These are phyloP conservation scores for Palythoa caribaeorum DNA, from an alignment of 92 coral and sea anemone species.

Conservation along the genomic window DNA sequence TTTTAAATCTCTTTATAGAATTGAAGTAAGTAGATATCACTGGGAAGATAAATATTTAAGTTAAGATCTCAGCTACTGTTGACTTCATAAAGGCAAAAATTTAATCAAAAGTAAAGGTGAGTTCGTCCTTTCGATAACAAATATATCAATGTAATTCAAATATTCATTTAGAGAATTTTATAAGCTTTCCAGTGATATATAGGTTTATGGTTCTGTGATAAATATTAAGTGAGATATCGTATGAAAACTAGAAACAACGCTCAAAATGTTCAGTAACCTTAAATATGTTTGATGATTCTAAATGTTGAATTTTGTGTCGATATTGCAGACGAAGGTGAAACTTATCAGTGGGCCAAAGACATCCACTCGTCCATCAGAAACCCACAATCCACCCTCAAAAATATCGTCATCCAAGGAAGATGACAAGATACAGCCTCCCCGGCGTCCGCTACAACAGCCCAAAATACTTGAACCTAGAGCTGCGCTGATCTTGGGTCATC, in stretches of 20 bases:
- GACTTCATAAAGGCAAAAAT: no score
- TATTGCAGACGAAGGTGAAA: slow-evolving; percentile 76
- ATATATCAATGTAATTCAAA: no score
- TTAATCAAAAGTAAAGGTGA: neutral
- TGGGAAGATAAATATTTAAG: no score
- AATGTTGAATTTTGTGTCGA: neutral
- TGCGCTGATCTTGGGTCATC: slow-evolving; percentile 92
- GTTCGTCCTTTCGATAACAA: neutral
- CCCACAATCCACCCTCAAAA: slow-evolving; percentile 58
- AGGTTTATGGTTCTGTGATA: no score
- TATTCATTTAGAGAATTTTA: no score
- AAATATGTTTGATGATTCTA: neutral
- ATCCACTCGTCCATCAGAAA: slow-evolving; percentile 57
- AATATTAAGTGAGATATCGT: no score
- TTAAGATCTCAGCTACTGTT: neutral
- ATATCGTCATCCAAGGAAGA: slow-evolving; percentile 61
- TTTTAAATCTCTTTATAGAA: no score
- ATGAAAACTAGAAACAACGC: no score
- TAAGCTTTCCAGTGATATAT: no score
- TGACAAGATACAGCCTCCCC: slow-evolving; percentile 69
- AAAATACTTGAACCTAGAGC: slow-evolving; percentile 91
- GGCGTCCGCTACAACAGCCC: slow-evolving; percentile 89
- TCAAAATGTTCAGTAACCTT: neutral
- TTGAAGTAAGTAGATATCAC: no score
- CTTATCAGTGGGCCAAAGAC: slow-evolving; percentile 89